These are phyloP conservation scores for Brachypteracias leptosomus DNA, from an alignment of 2,113 vertebrate genomes.

Conservation along the genomic window DNA sequence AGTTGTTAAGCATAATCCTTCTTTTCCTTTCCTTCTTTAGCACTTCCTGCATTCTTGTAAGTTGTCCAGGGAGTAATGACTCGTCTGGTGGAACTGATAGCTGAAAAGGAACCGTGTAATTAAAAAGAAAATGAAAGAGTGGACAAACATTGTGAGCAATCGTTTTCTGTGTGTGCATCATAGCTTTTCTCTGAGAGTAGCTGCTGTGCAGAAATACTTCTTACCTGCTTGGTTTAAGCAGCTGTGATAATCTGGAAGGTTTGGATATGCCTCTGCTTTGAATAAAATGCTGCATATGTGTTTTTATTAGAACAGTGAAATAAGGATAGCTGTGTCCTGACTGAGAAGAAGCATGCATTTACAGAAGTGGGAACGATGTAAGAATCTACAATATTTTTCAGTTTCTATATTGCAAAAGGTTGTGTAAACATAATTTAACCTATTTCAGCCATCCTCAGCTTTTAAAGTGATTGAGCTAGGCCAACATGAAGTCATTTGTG, in stretches of 20 bases:
- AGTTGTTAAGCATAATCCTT: background rate
- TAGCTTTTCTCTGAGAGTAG: background rate
- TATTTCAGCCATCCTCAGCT: background rate
- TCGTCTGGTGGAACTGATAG: constrained; percentile 74
- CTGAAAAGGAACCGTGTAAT: constrained; percentile 54
- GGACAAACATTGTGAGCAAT: background rate
- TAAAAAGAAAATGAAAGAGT: background rate
- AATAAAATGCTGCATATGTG: background rate
- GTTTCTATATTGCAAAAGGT: background rate
- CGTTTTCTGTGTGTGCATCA: fast-evolving
- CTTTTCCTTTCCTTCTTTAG: constrained; percentile 74
- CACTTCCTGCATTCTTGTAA: constrained; percentile 72
- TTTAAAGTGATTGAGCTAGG: background rate
- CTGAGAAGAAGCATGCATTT: background rate
- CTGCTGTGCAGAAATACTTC: background rate
- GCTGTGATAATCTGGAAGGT: background rate
- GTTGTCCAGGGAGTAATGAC: constrained; percentile 80
- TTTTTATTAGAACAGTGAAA: background rate
- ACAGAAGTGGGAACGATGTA: background rate
- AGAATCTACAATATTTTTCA: background rate
- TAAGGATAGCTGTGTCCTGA: background rate
- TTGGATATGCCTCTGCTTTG: background rate
- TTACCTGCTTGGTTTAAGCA: background rate
- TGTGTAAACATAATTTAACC: background rate
- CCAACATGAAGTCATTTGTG: background rate